phyloP scores from a whole-genome alignment of 2,888 invertebrate genomes.

The Nephrotoma flavescens region DNA sequence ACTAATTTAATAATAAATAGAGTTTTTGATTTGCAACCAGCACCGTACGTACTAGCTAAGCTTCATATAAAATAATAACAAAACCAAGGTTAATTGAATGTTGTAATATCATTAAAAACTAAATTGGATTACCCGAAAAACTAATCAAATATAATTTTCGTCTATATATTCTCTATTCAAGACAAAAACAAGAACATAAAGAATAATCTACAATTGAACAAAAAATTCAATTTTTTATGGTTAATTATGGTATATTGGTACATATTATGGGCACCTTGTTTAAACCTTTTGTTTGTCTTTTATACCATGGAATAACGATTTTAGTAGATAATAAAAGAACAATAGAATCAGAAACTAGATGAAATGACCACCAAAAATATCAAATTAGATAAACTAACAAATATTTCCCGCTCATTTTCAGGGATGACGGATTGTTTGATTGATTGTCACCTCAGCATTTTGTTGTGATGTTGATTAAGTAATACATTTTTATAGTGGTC shows the following conservation, averaged over 20 bases:
- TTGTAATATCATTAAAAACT: neutral
- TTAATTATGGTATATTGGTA: neutral
- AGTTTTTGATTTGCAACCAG: neutral
- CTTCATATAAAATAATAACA: neutral
- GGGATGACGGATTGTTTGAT: neutral
- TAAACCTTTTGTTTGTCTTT: neutral
- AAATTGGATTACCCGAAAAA: neutral
- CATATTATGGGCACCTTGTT: neutral
- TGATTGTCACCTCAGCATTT: neutral
- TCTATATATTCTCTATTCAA: neutral
- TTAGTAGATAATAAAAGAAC: neutral
- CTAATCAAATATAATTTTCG: neutral
- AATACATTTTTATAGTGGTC: neutral
- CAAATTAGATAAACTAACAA: neutral
- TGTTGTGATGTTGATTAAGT: neutral
- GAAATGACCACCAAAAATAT: neutral
- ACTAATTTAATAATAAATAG: neutral
- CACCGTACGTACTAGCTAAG: neutral
- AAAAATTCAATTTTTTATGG: neutral
- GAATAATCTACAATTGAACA: neutral
- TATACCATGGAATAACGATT: neutral
- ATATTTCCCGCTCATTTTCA: neutral
- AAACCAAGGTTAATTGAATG: neutral
- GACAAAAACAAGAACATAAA: neutral
- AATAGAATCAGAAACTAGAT: neutral